Conservation (phyloP, 2,888 invertebrate species). For the Lottia gigantea region DNA sequence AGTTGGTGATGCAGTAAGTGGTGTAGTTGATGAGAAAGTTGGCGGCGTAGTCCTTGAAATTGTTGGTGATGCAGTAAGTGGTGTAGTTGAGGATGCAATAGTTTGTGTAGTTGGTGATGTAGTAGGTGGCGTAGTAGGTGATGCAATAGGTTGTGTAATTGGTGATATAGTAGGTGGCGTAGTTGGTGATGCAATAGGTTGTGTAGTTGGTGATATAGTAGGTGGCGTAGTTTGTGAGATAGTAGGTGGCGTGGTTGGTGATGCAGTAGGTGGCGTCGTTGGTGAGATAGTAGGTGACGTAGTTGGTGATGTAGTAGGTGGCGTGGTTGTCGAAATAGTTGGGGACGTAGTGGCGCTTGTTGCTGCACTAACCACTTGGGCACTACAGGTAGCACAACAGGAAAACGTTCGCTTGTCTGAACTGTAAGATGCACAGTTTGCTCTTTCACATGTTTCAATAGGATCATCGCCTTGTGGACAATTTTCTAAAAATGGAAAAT, state of each 20-base stretch:
- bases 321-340: neutral
- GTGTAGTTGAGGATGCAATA: neutral
- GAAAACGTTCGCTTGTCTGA: neutral
- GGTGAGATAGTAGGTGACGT: neutral
- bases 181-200: neutral
- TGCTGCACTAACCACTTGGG: neutral
- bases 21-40: neutral
- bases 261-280: neutral
- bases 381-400: neutral
- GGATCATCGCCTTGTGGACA: slow-evolving; percentile 9
- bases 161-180: neutral
- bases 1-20: neutral
- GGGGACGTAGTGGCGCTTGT: neutral
- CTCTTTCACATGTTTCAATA: neutral
- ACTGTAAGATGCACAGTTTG: neutral
- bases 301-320: neutral
- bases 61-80: neutral
- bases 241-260: neutral
- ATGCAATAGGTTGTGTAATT: neutral
- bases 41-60: neutral
- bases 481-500: neutral
- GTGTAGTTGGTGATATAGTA: neutral
- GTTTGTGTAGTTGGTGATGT: neutral
- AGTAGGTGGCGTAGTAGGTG: neutral
- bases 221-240: neutral